These are phyloP conservation scores for Cephus pulcher DNA, from an alignment of 2,888 invertebrate species.

Conservation along the genomic window DNA sequence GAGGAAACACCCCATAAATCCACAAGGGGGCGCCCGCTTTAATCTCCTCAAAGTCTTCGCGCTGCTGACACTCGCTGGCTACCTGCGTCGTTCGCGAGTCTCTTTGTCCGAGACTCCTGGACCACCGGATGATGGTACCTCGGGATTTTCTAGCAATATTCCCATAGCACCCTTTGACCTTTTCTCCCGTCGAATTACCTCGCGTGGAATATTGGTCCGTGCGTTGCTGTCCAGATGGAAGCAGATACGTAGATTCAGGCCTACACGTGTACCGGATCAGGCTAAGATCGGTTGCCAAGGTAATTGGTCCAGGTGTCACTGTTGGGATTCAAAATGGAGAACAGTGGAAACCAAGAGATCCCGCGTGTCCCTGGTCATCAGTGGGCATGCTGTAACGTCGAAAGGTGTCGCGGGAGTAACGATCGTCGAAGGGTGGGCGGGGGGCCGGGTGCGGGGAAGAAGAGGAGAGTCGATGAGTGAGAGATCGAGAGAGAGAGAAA, in stretches of 20 bases:
- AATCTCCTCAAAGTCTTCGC: too few relatives aligned
- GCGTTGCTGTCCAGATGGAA: background rate
- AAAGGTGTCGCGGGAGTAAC: slow-evolving; percentile 3
- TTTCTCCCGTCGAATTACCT: background rate
- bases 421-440: slow-evolving; percentile 1
- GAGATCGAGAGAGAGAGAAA: background rate
- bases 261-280: background rate
- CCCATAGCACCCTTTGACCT: background rate
- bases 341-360: too few relatives aligned
- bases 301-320: background rate
- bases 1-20: background rate
- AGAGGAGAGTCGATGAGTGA: slow-evolving; percentile 33
- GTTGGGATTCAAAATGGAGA: too few relatives aligned
- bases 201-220: background rate
- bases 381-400: slow-evolving; percentile 4
- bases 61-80: too few relatives aligned
- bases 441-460: slow-evolving; percentile 17
- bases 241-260: background rate
- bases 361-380: slow-evolving; percentile 14
- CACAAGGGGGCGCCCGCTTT: background rate
- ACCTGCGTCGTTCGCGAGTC: too few relatives aligned
- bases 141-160: too few relatives aligned
- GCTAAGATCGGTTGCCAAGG: background rate
- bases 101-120: too few relatives aligned
- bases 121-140: too few relatives aligned